A percentile compares a stretch with the other conserved stretches of the same genome.
phyloP scores from a whole-genome alignment of 2,797 vertebrate genomes.

The Chromis chromis region DNA sequence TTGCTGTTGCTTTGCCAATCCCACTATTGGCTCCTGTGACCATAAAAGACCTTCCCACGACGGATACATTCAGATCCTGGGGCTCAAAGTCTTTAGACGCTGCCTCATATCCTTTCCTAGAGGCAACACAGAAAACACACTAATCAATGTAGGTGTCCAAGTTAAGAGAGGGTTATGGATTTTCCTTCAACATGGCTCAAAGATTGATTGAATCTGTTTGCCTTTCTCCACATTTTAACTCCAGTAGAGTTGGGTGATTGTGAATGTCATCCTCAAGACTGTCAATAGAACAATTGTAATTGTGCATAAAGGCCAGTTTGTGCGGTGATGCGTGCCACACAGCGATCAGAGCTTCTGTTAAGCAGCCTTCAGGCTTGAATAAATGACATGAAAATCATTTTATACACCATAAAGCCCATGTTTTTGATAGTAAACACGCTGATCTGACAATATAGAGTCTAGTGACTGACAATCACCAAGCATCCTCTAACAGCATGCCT shows the following conservation, averaged over 20 bases:
- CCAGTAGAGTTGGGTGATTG: conserved; percentile 21
- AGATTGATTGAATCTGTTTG: background rate
- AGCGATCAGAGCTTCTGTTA: conserved; percentile 42
- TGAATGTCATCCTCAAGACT: conserved; percentile 41
- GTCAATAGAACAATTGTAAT: conserved; percentile 74
- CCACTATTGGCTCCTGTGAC: conserved; percentile 85
- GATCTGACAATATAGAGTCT: background rate
- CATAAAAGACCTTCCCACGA: conserved; percentile 83
- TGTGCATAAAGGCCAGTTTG: conserved; percentile 66
- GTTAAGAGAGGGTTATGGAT: background rate
- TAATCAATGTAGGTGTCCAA: background rate
- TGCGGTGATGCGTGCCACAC: conserved; percentile 50
- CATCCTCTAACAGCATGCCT: background rate
- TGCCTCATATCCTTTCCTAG: conserved; percentile 78
- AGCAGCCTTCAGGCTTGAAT: background rate
- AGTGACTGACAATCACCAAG: conserved; percentile 1
- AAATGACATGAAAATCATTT: conserved; percentile 21
- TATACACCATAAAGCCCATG: background rate
- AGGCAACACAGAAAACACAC: background rate
- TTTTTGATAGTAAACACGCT: background rate
- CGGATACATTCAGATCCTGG: conserved; percentile 77
- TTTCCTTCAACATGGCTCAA: background rate
- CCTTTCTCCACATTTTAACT: background rate
- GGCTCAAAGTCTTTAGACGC: conserved; percentile 75
- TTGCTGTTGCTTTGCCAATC: conserved; percentile 81